These are phyloP conservation scores for Andrena camellia DNA, from an alignment of 2,888 invertebrate genomes.

Conservation along the genomic window DNA sequence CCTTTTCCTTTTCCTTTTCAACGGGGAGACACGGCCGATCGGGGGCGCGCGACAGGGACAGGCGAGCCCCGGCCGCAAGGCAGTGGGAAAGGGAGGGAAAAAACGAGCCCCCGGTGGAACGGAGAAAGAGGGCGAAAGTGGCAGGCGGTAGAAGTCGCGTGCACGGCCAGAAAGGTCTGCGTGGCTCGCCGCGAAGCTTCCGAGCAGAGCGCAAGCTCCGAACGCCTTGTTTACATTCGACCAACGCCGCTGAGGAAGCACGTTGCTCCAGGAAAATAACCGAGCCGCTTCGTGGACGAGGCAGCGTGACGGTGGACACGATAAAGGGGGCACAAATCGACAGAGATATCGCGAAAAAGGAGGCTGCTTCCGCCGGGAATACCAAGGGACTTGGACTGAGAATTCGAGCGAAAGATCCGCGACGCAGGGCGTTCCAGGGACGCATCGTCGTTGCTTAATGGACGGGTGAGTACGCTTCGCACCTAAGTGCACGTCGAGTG, in stretches of 20 bases:
- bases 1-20: conserved; percentile 19
- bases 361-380: not conserved
- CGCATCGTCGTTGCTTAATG: conserved; percentile 61
- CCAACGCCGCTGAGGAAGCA: conserved; percentile 63
- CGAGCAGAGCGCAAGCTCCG: conserved; percentile 71
- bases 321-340: not conserved
- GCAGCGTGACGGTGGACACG: not conserved
- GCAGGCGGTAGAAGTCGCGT: conserved; percentile 47
- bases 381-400: not conserved
- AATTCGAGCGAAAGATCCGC: conserved; percentile 7
- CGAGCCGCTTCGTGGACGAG: conserved; percentile 16
- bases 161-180: conserved; percentile 59
- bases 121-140: conserved; percentile 23
- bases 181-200: conserved; percentile 62
- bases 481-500: conserved; percentile 47
- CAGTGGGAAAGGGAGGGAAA: conserved; percentile 10
- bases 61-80: conserved; percentile 8
- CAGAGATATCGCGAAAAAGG: no score
- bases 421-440: conserved; percentile 61
- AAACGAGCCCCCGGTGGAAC: conserved; percentile 1
- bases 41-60: conserved; percentile 14
- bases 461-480: conserved; percentile 68
- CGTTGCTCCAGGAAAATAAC: conserved; percentile 60
- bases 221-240: conserved; percentile 71
- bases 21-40: conserved; percentile 33